Conservation (phyloP, 2,888 invertebrate species). For the Tenthredo amoena region DNA sequence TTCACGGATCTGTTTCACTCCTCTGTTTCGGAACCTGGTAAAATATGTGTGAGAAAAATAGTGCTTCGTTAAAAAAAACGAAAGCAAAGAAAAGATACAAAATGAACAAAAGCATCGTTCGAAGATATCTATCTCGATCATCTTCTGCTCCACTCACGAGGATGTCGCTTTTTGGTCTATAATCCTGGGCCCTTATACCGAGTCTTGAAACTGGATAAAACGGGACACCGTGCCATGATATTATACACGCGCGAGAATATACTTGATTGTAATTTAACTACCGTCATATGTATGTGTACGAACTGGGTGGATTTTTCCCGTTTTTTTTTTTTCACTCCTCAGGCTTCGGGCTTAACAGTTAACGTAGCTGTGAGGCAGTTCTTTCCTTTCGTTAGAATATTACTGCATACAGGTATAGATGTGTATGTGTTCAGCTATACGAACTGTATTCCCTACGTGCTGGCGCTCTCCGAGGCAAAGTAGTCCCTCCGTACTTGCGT, state of each 20-base stretch:
- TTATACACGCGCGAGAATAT: background rate
- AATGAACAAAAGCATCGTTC: background rate
- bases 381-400: constrained; percentile 2
- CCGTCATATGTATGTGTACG: background rate
- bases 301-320: constrained; percentile 49
- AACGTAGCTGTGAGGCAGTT: background rate
- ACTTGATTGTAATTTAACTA: background rate
- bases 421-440: background rate
- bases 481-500: constrained; percentile 9
- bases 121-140: background rate
- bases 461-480: background rate
- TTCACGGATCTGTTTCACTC: background rate
- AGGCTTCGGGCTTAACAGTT: constrained; percentile 41
- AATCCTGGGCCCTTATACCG: background rate
- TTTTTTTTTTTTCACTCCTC: constrained; percentile 21
- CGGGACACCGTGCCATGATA: background rate
- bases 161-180: background rate
- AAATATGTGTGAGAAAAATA: background rate
- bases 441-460: constrained; percentile 8
- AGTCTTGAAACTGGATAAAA: background rate
- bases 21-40: background rate
- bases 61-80: background rate
- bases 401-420: background rate
- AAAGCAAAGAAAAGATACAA: background rate
- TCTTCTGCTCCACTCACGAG: background rate